A percentile compares a stretch with the other conserved stretches of the same genome.
Conservation (phyloP, 2,113 vertebrate genomes). For the Cottus gobio region DNA sequence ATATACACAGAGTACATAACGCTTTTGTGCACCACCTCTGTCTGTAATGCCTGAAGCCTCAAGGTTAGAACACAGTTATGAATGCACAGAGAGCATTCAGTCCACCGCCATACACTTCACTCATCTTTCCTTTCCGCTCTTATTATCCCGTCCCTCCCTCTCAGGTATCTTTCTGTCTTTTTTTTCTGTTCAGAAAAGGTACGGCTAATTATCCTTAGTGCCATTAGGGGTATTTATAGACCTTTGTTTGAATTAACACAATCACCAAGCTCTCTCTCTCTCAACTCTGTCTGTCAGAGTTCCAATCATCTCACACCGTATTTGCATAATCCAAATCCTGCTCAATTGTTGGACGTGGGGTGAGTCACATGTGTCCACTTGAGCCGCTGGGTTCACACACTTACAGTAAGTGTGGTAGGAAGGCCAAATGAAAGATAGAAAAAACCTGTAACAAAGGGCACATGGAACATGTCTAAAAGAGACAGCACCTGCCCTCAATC, state of each 20-base stretch:
- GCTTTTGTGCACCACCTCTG: conserved; percentile 29
- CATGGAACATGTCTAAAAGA: not conserved
- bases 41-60: conserved; percentile 31
- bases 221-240: not conserved
- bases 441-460: not conserved
- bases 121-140: conserved; percentile 31
- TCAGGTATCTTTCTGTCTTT: conserved; percentile 21
- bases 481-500: not conserved
- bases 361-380: conserved; percentile 57
- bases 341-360: conserved; percentile 52
- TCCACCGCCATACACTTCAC: conserved; percentile 14
- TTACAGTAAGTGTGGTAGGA: conserved; percentile 18
- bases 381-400: conserved; percentile 33
- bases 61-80: conserved; percentile 53
- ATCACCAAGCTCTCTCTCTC: not conserved
- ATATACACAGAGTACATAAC: conserved; percentile 18
- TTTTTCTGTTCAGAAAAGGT: not conserved
- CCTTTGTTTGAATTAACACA: not conserved
- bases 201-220: conserved; percentile 5
- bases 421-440: conserved; percentile 30
- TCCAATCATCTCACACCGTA: conserved; percentile 37
- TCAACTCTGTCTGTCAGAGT: not conserved
- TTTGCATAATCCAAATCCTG: conserved; percentile 76
- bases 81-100: conserved; percentile 28
- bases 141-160: not conserved